phyloP scores from a whole-genome alignment of 2,797 vertebrate species.

The Premnoplex brunnescens region DNA sequence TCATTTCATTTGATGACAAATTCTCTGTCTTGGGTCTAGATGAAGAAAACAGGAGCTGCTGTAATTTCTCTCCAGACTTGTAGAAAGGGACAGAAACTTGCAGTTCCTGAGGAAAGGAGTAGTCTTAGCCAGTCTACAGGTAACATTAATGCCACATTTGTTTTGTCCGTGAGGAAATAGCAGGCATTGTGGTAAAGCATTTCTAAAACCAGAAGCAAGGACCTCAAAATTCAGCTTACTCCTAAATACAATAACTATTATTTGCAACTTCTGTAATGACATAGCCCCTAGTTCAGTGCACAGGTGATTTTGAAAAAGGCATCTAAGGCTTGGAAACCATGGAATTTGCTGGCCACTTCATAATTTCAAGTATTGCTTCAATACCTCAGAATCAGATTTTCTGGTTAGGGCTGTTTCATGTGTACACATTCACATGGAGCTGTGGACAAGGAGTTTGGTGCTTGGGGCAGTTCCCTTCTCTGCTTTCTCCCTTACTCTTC shows the following conservation, averaged over 20 bases:
- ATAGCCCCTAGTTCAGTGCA: neutral
- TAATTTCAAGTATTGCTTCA: neutral
- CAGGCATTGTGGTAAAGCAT: neutral
- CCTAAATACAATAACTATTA: neutral
- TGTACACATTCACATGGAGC: fast-evolving
- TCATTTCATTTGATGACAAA: neutral
- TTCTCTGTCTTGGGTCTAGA: neutral
- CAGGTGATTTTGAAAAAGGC: neutral
- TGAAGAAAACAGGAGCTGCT: neutral
- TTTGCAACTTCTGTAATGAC: neutral
- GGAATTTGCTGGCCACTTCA: neutral
- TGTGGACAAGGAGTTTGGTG: neutral
- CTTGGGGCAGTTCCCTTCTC: neutral
- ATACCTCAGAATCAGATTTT: neutral
- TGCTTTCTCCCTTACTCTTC: neutral
- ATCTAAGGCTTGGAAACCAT: neutral
- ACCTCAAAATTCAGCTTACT: neutral
- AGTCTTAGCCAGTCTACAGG: neutral
- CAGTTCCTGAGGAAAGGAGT: neutral
- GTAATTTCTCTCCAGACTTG: neutral
- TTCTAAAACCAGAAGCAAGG: neutral
- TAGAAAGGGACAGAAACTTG: neutral
- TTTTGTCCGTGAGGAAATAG: neutral
- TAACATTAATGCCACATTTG: neutral
- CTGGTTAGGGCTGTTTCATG: neutral